phyloP scores from a whole-genome alignment of 2,888 invertebrate species.

The Cremastobaeus sp. region DNA sequence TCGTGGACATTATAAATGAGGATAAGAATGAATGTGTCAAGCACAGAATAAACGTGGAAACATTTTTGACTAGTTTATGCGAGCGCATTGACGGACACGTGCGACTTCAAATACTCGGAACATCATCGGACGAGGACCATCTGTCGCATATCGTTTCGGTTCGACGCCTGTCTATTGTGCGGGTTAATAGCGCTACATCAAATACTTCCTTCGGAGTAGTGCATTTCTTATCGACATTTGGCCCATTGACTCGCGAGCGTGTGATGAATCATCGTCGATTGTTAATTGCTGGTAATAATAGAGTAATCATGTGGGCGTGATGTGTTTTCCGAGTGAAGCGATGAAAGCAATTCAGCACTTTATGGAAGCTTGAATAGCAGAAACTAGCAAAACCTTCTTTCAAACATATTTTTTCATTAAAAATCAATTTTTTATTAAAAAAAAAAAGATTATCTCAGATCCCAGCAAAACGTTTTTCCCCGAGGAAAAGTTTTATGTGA shows the following conservation, averaged over 20 bases:
- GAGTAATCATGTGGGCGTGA: conserved; percentile 21
- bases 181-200: conserved; percentile 50
- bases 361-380: too few relatives aligned
- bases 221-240: conserved; percentile 51
- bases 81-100: conserved; percentile 45
- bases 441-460: too few relatives aligned
- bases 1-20: too few relatives aligned
- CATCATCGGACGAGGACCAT: conserved; percentile 54
- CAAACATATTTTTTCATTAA: too few relatives aligned
- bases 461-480: too few relatives aligned
- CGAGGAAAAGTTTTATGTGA: too few relatives aligned
- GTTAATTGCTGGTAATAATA: conserved; percentile 44
- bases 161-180: conserved; percentile 52
- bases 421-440: too few relatives aligned
- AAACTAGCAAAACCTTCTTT: too few relatives aligned
- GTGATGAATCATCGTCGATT: conserved; percentile 33
- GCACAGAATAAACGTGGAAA: conserved; percentile 35
- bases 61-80: conserved; percentile 28
- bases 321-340: conserved; percentile 1
- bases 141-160: conserved; percentile 49
- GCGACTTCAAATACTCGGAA: conserved; percentile 40
- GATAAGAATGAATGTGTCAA: conserved; percentile 44
- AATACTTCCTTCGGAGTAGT: conserved; percentile 36
- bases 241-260: conserved; percentile 28
- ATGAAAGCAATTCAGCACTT: conserved; percentile 27